Evolutionary conservation across 2,888 invertebrate genomes (phyloP), one percentile per base, ranked within the genome.

Genomic region (Conistra vaccinii): DNA sequence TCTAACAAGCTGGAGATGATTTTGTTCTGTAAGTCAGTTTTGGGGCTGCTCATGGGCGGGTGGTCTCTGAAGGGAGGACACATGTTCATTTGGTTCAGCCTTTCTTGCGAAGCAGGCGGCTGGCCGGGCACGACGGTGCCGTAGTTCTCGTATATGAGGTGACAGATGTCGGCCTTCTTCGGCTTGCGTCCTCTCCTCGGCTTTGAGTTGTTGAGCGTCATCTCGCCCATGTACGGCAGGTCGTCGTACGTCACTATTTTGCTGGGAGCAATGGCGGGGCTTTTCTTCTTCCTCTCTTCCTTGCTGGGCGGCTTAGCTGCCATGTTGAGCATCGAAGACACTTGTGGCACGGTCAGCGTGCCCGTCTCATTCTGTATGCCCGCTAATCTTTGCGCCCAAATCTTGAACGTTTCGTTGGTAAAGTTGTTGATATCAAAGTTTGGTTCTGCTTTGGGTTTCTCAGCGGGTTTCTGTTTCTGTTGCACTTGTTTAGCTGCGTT

Each of bases 101-200:
- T 96, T 57, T 97, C 97, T 70, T 96, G 95, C 0, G 90, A 96
- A 51, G 66, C 66, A 35, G 96, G 96, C 0, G 98, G 98, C 14
- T 98, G 98, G 0, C 98, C 98, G 0, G 98, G 98, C 68, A 98
- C 97, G 23, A 98, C 98, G 0, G 98, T 98, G 5, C 98, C 99
- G 91, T 99, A 99, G 92, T 99, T 99, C 92, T 99, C 99, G 90
- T 99, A 98, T 85, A 99, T 99, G 61, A 99, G 95, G 90, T 99
- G 99, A 85, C 99, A 99, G 85, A 99, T 99, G 90, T 99, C 99
- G 0, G 99, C 98, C 92, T 99, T 99, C 91, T 99, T 99, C 0
- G 99, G 99, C 90, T 99, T 99, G 29, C 99, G 96, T 0, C 99
- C 99, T 80, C 99, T 97, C 55, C 98, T 95, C 0, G 99, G 99